phyloP scores from a whole-genome alignment of 2,113 vertebrate genomes.

The Chascanopsetta lugubris region DNA sequence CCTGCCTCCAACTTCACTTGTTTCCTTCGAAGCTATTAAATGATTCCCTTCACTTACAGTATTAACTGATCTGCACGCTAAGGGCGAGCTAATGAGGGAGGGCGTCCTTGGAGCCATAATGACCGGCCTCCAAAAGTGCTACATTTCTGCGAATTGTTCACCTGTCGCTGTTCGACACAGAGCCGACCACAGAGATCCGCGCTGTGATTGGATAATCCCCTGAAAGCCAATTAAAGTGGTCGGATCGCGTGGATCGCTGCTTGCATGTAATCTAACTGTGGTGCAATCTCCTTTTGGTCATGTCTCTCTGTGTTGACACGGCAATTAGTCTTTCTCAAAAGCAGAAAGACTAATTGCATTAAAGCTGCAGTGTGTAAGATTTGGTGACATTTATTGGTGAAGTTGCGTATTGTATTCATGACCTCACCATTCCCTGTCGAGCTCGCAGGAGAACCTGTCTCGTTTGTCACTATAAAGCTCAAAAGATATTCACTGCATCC shows the following conservation, averaged over 20 bases:
- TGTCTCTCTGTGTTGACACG: neutral
- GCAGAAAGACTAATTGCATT: neutral
- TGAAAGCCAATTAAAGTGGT: slow-evolving; percentile 36
- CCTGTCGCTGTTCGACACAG: slow-evolving; percentile 7
- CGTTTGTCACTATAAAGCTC: too few species aligned
- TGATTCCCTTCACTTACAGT: slow-evolving; percentile 45
- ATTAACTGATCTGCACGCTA: slow-evolving; percentile 53
- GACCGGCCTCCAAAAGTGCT: slow-evolving; percentile 5
- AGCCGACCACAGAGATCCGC: neutral
- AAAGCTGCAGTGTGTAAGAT: too few species aligned
- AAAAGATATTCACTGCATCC: too few species aligned
- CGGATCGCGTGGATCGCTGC: neutral
- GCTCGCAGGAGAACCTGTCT: too few species aligned
- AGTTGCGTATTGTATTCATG: too few species aligned
- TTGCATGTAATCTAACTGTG: slow-evolving; percentile 24
- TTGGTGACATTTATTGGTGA: too few species aligned
- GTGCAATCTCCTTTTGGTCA: slow-evolving; percentile 2
- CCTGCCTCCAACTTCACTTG: slow-evolving; percentile 28
- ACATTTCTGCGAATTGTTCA: slow-evolving; percentile 1
- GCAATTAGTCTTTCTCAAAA: neutral
- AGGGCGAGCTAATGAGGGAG: slow-evolving; percentile 49
- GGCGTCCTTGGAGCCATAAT: slow-evolving; percentile 25
- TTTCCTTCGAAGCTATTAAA: slow-evolving; percentile 53
- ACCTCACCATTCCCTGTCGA: too few species aligned
- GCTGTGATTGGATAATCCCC: slow-evolving; percentile 28